Evolutionary conservation across 2,888 invertebrate genomes (phyloP), one percentile per base, ranked within the genome.

Genomic region (Hemaris fuciformis): DNA sequence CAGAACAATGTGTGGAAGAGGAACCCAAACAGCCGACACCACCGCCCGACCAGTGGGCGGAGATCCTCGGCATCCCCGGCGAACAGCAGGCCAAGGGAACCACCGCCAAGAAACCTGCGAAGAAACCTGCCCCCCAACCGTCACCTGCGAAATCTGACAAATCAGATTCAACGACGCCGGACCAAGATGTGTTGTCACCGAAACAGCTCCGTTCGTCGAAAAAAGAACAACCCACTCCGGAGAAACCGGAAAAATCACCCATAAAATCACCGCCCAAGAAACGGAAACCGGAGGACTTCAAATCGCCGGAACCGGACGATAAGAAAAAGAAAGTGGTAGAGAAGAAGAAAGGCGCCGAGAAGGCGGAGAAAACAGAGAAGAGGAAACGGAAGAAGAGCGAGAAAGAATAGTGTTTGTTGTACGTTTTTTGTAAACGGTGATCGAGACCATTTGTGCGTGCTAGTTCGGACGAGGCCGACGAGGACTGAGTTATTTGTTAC

Each of bases 41-140:
- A 0, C 91, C 91, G 0, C 91, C 89, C 0, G 91, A 92, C 77
- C 89, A 90, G 65, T 91, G 91, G 91, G 90, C 91, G 2, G 91
- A 91, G 38, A 92, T 92, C 8, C 84, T 92, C 25, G 91, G 91
- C 67, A 89, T 92, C 1, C 91, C 91, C 0, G 88, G 85, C 34
- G 82, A 88, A n/a, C 80, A 76, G 18, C 75, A 80, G 8, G 64
- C 73, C 18, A 74, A 72, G 20, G 62, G n/a, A n/a, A n/a, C 69
- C 6, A 62, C 66, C 3, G 57, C 58, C 10, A 59, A 69, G 18
- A 57, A 48, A 25, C 61, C 64, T 22, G 59, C 68, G 6, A 69
- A 66, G 57, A 75, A 38, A 65, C 69, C 3, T 13, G 59, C 59
- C 63, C 75, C 2, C 15, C 64, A 8, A 48, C 67, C 57, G 7